Percentiles rank a stretch among this genome's conserved stretches.
phyloP scores from a whole-genome alignment of 2,888 invertebrate species.

The Ectemnius lituratus region DNA sequence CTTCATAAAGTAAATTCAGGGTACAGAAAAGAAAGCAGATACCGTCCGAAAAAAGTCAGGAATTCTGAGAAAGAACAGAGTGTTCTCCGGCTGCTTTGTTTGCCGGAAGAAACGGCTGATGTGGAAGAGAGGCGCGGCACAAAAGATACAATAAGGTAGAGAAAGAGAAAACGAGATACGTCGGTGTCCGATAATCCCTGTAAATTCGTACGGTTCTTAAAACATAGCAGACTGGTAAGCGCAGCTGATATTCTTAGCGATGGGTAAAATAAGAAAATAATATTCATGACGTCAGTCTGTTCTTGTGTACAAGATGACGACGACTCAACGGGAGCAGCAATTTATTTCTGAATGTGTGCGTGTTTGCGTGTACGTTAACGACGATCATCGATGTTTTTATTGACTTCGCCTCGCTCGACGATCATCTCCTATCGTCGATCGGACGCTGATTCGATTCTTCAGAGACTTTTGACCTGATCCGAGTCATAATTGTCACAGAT shows the following conservation, averaged over 20 bases:
- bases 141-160: too few relatives aligned
- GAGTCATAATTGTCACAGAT: not conserved
- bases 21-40: too few relatives aligned
- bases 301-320: not conserved
- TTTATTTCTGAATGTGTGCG: not conserved
- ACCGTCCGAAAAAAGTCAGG: too few relatives aligned
- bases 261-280: constrained; percentile 39
- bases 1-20: too few relatives aligned
- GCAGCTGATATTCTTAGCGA: constrained; percentile 1
- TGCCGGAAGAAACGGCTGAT: too few relatives aligned
- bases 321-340: not conserved
- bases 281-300: constrained; percentile 29
- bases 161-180: too few relatives aligned
- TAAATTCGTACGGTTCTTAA: too few relatives aligned
- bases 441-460: not conserved
- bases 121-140: too few relatives aligned
- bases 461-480: not conserved
- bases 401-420: not conserved
- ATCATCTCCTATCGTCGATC: constrained; percentile 2
- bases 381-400: not conserved
- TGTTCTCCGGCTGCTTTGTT: too few relatives aligned
- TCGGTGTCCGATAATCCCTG: too few relatives aligned
- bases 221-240: too few relatives aligned
- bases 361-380: not conserved
- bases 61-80: too few relatives aligned